A percentile compares a stretch with the other conserved stretches of the same genome.
Evolutionary conservation across 1,140 invertebrate genomes (phyloP).

Genomic region (Drosophila lacertosa): DNA sequence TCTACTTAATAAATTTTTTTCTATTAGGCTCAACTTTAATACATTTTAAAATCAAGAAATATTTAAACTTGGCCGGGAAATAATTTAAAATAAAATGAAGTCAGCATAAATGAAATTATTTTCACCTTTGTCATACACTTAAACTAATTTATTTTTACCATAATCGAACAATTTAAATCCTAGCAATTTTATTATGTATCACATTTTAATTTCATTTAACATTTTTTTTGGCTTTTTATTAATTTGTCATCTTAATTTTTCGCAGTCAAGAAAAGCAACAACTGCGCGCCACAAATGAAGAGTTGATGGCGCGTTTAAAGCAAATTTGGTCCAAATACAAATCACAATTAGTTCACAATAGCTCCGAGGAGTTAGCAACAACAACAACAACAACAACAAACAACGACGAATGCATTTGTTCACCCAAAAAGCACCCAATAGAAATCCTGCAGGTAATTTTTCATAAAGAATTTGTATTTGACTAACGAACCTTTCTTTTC

Average conservation of each 20-base stretch:
- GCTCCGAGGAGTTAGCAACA: constrained; percentile 48
- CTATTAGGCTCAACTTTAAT: too few relatives aligned
- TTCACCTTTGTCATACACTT: too few relatives aligned
- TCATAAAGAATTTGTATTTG: constrained; percentile 27
- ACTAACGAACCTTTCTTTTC: constrained; percentile 46
- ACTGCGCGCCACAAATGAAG: constrained; percentile 86
- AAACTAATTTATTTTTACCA: too few relatives aligned
- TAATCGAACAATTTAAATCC: too few relatives aligned
- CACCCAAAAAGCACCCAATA: constrained; percentile 44
- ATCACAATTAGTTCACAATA: constrained; percentile 52
- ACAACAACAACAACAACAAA: too few relatives aligned
- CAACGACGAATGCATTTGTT: constrained; percentile 52
- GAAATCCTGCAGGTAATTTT: constrained; percentile 51
- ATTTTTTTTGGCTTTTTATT: background rate
- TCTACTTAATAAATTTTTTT: too few relatives aligned
- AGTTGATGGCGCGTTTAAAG: constrained; percentile 86
- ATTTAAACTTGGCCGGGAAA: too few relatives aligned
- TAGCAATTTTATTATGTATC: background rate
- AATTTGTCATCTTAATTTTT: constrained; percentile 3
- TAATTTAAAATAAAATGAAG: too few relatives aligned
- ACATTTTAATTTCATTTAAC: background rate
- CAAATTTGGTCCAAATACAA: constrained; percentile 86
- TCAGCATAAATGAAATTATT: too few relatives aligned
- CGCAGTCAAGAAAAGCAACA: constrained; percentile 84
- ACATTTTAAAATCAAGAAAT: too few relatives aligned